Percentiles rank a stretch among this genome's conserved stretches.
Conservation (phyloP, 2,797 vertebrate genomes). For the Dromococcyx pavoninus region DNA sequence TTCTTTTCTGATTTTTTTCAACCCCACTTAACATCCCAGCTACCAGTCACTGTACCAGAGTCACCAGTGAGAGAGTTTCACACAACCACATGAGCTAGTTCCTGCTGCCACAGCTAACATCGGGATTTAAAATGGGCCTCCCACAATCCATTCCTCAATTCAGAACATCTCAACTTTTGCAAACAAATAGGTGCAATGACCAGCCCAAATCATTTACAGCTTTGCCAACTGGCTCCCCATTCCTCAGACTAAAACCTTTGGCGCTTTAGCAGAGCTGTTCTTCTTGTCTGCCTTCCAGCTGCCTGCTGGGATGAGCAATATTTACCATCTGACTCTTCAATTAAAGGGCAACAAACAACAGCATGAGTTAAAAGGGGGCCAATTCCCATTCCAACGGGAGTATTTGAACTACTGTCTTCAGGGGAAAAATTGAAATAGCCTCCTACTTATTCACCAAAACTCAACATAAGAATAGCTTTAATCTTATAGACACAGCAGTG, state of each 20-base stretch:
- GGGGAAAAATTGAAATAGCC: slow-evolving; percentile 23
- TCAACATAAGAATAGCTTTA: background rate
- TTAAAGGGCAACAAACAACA: slow-evolving; percentile 3
- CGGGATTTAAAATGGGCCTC: accelerated
- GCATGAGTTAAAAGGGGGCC: background rate
- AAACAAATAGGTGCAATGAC: background rate
- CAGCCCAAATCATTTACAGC: background rate
- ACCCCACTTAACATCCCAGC: background rate
- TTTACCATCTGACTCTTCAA: slow-evolving; percentile 17
- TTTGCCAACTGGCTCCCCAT: background rate
- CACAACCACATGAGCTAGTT: background rate
- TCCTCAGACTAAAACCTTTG: background rate
- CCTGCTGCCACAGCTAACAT: accelerated
- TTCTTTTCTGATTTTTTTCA: background rate
- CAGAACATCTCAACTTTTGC: background rate
- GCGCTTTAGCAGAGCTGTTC: background rate
- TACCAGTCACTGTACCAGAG: background rate
- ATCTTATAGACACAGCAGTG: background rate
- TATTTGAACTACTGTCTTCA: slow-evolving; percentile 25
- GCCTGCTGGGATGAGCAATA: slow-evolving; percentile 15
- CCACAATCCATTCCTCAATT: background rate
- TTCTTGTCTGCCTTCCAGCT: background rate
- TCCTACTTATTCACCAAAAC: background rate
- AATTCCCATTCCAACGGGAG: background rate
- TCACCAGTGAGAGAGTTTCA: background rate